Percentiles rank a stretch among this genome's conserved stretches.
phyloP scores from a whole-genome alignment of 2,797 vertebrate genomes.

The Phalloptychus januarius region DNA sequence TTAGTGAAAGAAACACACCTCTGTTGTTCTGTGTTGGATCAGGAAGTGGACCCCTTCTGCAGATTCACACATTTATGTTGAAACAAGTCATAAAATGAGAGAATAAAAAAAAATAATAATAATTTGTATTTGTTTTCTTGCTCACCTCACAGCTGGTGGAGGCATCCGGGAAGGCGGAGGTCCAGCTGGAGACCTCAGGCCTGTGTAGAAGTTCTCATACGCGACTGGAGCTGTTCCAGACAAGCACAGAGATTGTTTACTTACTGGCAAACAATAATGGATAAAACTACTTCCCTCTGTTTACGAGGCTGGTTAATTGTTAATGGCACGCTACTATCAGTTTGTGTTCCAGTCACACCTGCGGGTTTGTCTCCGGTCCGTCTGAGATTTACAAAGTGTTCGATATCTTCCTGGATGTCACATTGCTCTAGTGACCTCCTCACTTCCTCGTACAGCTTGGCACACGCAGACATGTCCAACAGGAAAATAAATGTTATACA shows the following conservation, averaged over 20 bases:
- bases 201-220: conserved; percentile 94
- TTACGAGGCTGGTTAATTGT: neutral
- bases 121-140: neutral
- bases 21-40: conserved; percentile 67
- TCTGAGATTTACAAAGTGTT: conserved; percentile 88
- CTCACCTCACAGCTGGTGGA: conserved; percentile 66
- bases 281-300: neutral
- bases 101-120: neutral
- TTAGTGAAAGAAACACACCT: conserved; percentile 67
- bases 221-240: conserved; percentile 79
- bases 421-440: conserved; percentile 92
- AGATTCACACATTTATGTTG: conserved; percentile 44
- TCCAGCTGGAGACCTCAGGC: conserved; percentile 74
- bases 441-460: conserved; percentile 91
- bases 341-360: conserved; percentile 74
- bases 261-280: neutral
- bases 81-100: neutral
- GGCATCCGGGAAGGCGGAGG: conserved; percentile 32
- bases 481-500: neutral
- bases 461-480: conserved; percentile 9
- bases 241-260: neutral
- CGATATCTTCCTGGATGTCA: conserved; percentile 90
- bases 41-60: conserved; percentile 84
- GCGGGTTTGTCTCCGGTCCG: conserved; percentile 88
- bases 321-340: neutral